Base-by-base conservation (phyloP, 2,113 vertebrate genomes). In the Pionites leucogaster region DNA sequence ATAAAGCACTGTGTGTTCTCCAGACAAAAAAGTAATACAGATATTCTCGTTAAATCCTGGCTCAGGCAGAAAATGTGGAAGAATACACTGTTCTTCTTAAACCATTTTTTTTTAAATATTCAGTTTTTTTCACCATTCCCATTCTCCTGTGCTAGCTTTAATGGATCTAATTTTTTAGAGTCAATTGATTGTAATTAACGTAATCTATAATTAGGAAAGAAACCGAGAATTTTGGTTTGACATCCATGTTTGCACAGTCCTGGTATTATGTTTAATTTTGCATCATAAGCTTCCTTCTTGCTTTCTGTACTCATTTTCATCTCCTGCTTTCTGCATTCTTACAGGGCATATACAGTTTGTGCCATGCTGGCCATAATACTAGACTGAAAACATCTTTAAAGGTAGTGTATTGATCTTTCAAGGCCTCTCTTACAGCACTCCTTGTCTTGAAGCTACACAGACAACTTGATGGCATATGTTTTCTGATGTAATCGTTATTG, bases 41-140 rank as follows among this genome's bases (percentile, higher is more conserved):
- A 55, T 86, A 69, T 96, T 75, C 24, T 35, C 22, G 33, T 77
- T 52, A 89, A 91, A 88, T 24, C 53, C 64, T 63, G 23, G 19
- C 57, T 88, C 25, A 17, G 67, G 33, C 20, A 53, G 22, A 57
- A 90, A 80, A 85, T 46, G 31, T 50, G 20, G 14, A 81, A 57
- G 41, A 72, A 82, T 79, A 79, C 12, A 20, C 10, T 53, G 42
- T 53, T 78, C 31, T 81, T 77, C 57, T 41, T 35, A 37, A 67
- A 49, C 64, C 14, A 57, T 20, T 20, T 35, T 18, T 50, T 59
- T 71, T 41, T 2, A 28, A 57, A 67, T 68, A 64, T 8, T 29
- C 1, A 1, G 2, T 44, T 46, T 55, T 8, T 67, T 35, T 55
- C 42, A 16, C 5, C 2, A 1, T 22, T 85, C 23, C 35, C 1